Percentiles rank a stretch among this genome's conserved stretches.
Evolutionary conservation across 2,888 invertebrate genomes (phyloP).

Genomic region (Timema cristinae): DNA sequence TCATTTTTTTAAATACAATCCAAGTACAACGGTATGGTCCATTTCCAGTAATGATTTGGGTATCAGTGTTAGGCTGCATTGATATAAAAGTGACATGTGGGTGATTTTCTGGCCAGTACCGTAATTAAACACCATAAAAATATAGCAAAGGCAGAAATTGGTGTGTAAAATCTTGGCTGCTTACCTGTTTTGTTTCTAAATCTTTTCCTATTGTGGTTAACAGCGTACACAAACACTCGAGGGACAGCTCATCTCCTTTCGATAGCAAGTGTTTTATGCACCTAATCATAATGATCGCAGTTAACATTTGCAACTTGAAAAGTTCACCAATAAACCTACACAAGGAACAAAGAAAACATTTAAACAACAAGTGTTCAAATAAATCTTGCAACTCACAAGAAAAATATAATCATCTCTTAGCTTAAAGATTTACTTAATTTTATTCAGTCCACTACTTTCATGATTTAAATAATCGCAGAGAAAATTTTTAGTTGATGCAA

Average conservation of each 20-base stretch:
- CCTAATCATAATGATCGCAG: conserved; percentile 78
- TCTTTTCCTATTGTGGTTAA: conserved; percentile 87
- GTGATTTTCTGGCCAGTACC: too few relatives aligned
- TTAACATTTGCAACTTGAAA: conserved; percentile 87
- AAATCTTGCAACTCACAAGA: neutral
- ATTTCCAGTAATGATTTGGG: too few relatives aligned
- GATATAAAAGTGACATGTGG: too few relatives aligned
- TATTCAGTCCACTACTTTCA: conserved; percentile 18
- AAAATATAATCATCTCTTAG: conserved; percentile 2
- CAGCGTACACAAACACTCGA: conserved; percentile 90
- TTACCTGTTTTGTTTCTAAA: conserved; percentile 51
- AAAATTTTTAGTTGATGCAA: neutral
- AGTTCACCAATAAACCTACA: conserved; percentile 73
- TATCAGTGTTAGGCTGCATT: too few relatives aligned
- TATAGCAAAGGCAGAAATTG: too few relatives aligned
- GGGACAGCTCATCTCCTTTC: conserved; percentile 78
- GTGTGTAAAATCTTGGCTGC: neutral
- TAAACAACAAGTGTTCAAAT: too few relatives aligned
- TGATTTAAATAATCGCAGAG: conserved; percentile 2
- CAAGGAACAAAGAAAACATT: conserved; percentile 24
- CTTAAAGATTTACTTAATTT: neutral
- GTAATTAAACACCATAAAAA: too few relatives aligned
- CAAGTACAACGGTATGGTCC: too few relatives aligned
- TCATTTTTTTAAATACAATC: too few relatives aligned
- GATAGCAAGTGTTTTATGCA: conserved; percentile 76